These are phyloP conservation scores for Iguana delicatissima DNA, from an alignment of 2,797 vertebrate genomes.

Conservation along the genomic window DNA sequence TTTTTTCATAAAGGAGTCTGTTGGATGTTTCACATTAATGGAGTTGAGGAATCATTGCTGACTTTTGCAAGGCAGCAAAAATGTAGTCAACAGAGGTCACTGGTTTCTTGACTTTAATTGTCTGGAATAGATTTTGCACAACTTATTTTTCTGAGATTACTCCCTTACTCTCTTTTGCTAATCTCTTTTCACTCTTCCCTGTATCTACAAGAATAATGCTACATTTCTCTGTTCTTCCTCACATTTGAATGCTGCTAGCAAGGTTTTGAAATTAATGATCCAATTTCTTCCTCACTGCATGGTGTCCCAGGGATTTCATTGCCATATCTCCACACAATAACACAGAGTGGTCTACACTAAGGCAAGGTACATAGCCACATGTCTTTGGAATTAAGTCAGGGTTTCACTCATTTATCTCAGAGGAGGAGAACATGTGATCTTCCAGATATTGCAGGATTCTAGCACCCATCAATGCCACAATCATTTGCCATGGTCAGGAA, in stretches of 20 bases:
- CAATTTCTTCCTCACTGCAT: not conserved
- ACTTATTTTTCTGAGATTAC: not conserved
- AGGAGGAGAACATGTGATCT: not conserved
- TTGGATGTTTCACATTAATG: constrained; percentile 6
- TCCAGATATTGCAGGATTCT: not conserved
- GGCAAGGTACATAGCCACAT: not conserved
- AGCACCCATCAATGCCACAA: not conserved
- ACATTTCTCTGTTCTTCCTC: not conserved
- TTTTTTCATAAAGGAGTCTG: not conserved
- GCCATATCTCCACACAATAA: not conserved
- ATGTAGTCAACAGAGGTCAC: not conserved
- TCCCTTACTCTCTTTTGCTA: not conserved
- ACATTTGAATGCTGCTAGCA: not conserved
- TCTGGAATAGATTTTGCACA: constrained; percentile 9
- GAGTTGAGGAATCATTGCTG: not conserved
- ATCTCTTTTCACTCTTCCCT: not conserved
- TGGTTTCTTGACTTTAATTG: constrained; percentile 8
- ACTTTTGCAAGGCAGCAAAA: constrained; percentile 9
- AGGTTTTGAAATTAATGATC: constrained; percentile 1
- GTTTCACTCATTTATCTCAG: not conserved
- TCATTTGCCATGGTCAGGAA: not conserved
- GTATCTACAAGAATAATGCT: not conserved
- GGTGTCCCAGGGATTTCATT: too few species aligned
- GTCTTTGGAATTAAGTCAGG: not conserved
- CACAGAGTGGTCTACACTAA: not conserved